Conservation (phyloP, 2,888 invertebrate species). For the Pogonocherus hispidulus region DNA sequence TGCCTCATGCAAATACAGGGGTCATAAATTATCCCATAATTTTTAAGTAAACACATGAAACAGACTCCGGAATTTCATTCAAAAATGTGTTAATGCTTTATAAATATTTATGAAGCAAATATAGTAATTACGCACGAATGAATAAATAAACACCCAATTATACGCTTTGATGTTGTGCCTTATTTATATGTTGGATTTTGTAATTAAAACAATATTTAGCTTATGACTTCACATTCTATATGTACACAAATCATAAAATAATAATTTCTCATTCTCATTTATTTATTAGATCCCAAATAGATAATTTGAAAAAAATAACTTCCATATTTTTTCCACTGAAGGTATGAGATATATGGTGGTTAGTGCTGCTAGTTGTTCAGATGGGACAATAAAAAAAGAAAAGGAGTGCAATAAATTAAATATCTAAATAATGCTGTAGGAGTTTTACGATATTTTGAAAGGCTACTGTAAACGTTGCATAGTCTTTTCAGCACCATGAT, state of each 20-base stretch:
- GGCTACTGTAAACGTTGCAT: slow-evolving; percentile 34
- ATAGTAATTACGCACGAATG: slow-evolving; percentile 15
- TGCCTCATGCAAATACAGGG: slow-evolving; percentile 3
- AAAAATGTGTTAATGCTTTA: slow-evolving; percentile 34
- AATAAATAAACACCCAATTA: slow-evolving; percentile 24
- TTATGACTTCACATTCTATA: not conserved
- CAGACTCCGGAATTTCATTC: slow-evolving; percentile 58
- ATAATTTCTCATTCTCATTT: not conserved
- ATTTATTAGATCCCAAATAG: not conserved
- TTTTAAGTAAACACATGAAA: slow-evolving; percentile 60
- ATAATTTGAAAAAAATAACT: too few relatives aligned
- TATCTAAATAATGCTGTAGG: slow-evolving; percentile 32
- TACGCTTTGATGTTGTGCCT: not conserved
- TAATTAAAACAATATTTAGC: not conserved
- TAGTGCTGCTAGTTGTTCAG: slow-evolving; percentile 3
- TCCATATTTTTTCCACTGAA: too few relatives aligned
- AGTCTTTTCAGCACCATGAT: slow-evolving; percentile 40
- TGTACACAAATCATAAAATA: not conserved
- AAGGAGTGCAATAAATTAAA: slow-evolving; percentile 31
- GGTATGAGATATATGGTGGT: too few relatives aligned
- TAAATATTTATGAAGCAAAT: slow-evolving; percentile 34
- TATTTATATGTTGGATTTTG: slow-evolving; percentile 9
- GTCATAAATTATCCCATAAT: slow-evolving; percentile 47
- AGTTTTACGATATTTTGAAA: slow-evolving; percentile 35
- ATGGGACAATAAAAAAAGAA: slow-evolving; percentile 25